Base-by-base conservation (phyloP, 2,888 invertebrate genomes). In the Platycnemis pennipes region DNA sequence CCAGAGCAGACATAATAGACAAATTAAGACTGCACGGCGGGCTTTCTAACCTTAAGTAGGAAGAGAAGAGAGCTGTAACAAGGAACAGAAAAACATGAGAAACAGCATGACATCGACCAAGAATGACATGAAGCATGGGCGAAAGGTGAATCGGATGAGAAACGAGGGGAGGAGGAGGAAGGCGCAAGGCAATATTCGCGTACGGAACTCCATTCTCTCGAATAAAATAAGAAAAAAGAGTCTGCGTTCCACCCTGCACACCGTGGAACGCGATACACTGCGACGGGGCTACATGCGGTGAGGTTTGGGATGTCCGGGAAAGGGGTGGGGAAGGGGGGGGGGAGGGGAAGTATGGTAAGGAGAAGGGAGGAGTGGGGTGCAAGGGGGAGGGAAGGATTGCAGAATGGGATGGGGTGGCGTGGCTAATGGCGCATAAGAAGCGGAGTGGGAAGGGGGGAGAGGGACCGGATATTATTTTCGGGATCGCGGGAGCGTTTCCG, bases 401-500 rank as follows among this genome's bases (percentile, higher is more conserved):
- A 49, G 19, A 49, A 49, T 11, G 1, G 49, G 49, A 3, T 11
- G 31, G 46, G 13, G 49, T 8, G 7, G 91, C 37, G 49, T 31
- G 89, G 56, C 42, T 89, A 89, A 89, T 89, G 37, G 56, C 56
- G 56, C 89, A 26, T 87, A n/a, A 46, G 86, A 63, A 1, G 63
- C 8, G 63, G 63, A n/a, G n/a, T n/a, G n/a, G n/a, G n/a, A n/a
- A n/a, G n/a, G n/a, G 3, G n/a, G 63, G 63, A 63, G 63, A 37
- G 13, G 77, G 77, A 37, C 77, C 77, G 77, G 77, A 77, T 77
- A 77, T 77, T 77, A 37, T 87, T 44, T 87, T 87, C 87, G 53
- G 56, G 89, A 37, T 37, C 89, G 89, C 37, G 91, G 91, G 45
- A 91, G 91, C 53, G 87, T 91, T 53, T 31, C 56, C 53, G 91